Evolutionary conservation across 2,888 invertebrate genomes (phyloP), one percentile per base, ranked within the genome.

Genomic region (Lasiommata megera): DNA sequence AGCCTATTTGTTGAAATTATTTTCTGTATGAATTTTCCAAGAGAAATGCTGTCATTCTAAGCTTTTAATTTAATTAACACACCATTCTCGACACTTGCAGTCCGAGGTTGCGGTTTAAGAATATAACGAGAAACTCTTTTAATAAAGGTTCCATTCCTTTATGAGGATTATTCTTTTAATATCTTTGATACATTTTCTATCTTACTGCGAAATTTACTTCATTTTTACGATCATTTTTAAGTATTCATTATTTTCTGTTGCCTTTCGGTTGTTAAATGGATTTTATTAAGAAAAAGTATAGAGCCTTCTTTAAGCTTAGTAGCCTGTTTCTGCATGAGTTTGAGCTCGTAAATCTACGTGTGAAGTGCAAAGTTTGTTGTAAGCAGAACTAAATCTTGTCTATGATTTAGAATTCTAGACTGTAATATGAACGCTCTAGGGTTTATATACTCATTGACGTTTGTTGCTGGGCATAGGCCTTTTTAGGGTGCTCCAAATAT

Each of bases 21-120:
- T 41, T 17, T 1, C n/a, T 44, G 28, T 29, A 9, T 3, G n/a
- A 29, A 44, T 29, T 47, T 14, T 23, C 14, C 5, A n/a, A 12
- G 14, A 14, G 18, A 46, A 31, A 18, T 7, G 16, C n/a, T 18
- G 34, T 29, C 18, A 17, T 50, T 2, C n/a, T n/a, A 12, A 18
- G 48, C 44, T 38, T 36, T 52, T 46, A 43, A 53, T 53, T 53
- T n/a, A 54, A 54, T 46, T 38, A 54, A 55, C 31, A 17, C 47
- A 41, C 40, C 38, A 40, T 40, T 54, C 28, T 11, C 40, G 55
- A 47, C 55, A 55, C 48, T 47, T 55, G 31, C 47, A 38, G 31
- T 11, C 38, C 8, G 48, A 17, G 50, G 11, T n/a, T n/a, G n/a
- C n/a, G n/a, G n/a, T 46, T 31, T 48, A 41, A 36, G 48, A 56